A percentile compares a stretch with the other conserved stretches of the same genome.
Conservation (phyloP, 2,888 invertebrate species). For the Pyrrhia umbra region DNA sequence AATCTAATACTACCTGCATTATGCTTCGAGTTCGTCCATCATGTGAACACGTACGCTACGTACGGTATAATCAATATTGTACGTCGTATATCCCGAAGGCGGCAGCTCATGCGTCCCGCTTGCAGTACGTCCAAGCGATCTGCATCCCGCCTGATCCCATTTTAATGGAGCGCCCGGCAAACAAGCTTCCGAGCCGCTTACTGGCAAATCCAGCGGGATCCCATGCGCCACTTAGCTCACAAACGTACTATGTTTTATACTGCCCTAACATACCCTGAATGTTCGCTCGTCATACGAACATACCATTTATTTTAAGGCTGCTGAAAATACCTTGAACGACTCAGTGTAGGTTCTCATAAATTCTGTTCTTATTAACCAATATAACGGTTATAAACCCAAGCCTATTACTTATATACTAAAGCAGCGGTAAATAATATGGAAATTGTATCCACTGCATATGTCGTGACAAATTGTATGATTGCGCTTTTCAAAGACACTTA, state of each 20-base stretch:
- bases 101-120: conserved; percentile 69
- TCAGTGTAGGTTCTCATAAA: conserved; percentile 25
- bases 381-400: conserved; percentile 41
- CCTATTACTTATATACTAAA: conserved; percentile 25
- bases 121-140: conserved; percentile 84
- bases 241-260: conserved; percentile 78
- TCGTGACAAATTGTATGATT: conserved; percentile 71
- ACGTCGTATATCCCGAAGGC: conserved; percentile 65
- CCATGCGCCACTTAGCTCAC: conserved; percentile 85
- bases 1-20: conserved; percentile 42
- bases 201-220: conserved; percentile 87
- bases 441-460: conserved; percentile 62
- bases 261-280: conserved; percentile 55
- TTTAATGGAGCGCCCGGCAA: conserved; percentile 90
- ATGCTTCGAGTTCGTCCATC: conserved; percentile 39
- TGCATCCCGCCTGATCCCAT: conserved; percentile 89
- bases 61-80: conserved; percentile 58
- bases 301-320: conserved; percentile 38
- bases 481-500: conserved; percentile 64
- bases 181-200: conserved; percentile 88
- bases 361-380: conserved; percentile 31
- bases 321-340: conserved; percentile 36
- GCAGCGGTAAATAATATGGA: conserved; percentile 47
- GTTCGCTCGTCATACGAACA: conserved; percentile 43
- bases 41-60: conserved; percentile 34